Conservation (phyloP, 2,797 vertebrate genomes). For the Hipposideros larvatus region DNA sequence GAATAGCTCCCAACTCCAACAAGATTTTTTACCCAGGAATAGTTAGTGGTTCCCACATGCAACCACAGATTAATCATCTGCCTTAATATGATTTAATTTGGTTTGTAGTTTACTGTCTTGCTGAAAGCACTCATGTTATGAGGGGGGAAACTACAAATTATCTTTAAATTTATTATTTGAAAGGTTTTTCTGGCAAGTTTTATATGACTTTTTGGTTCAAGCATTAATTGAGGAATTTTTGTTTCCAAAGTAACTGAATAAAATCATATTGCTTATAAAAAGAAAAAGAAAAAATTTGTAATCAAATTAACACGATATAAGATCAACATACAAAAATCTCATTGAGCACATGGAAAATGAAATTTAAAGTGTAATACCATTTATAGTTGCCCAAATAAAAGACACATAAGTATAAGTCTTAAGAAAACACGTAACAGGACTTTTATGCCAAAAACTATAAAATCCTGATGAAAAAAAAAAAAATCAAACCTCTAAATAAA, state of each 20-base stretch:
- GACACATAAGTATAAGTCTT: neutral
- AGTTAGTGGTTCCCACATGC: neutral
- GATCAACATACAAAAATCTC: neutral
- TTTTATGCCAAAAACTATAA: neutral
- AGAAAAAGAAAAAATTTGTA: neutral
- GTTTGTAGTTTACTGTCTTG: conserved; percentile 58
- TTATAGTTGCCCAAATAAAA: neutral
- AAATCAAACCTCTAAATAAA: neutral
- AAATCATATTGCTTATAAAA: conserved; percentile 81
- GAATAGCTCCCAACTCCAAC: neutral
- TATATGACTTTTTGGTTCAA: conserved; percentile 71
- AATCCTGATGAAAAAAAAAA: neutral
- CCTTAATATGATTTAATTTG: conserved; percentile 68
- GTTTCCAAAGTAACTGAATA: conserved; percentile 82
- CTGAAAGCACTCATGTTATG: conserved; percentile 35
- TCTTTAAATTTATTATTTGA: conserved; percentile 64
- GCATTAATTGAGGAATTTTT: neutral
- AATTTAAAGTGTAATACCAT: neutral
- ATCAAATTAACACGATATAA: neutral
- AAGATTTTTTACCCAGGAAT: conserved; percentile 5
- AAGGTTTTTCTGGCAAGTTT: conserved; percentile 76
- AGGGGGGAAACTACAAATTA: conserved; percentile 28
- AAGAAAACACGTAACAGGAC: neutral
- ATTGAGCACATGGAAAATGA: neutral
- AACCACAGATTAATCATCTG: conserved; percentile 56